Conservation (phyloP, 2,888 invertebrate species). For the Sminthurides aquaticus region DNA sequence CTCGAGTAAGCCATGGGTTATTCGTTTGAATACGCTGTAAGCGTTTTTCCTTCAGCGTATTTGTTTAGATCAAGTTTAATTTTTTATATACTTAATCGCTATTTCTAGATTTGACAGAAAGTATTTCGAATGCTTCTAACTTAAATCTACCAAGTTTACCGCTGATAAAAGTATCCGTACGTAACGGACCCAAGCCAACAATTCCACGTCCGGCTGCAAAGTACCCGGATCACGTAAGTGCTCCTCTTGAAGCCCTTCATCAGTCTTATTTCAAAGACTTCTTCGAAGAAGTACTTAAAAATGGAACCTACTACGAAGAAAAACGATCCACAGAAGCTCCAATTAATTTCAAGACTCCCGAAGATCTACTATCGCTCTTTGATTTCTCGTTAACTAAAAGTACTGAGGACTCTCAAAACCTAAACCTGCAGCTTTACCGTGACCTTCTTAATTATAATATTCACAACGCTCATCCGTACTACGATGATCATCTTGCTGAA, state of each 20-base stretch:
- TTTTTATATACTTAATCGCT: no score
- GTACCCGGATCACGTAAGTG: constrained; percentile 14
- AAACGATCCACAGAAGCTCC: background rate
- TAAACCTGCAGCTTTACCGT: background rate
- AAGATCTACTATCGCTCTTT: constrained; percentile 10
- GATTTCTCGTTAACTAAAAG: constrained; percentile 3
- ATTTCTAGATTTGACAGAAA: no score
- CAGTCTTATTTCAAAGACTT: constrained; percentile 5
- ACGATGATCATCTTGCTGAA: constrained; percentile 10
- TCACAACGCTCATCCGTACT: constrained; percentile 21
- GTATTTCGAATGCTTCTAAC: no score
- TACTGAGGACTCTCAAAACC: background rate
- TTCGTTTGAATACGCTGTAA: no score
- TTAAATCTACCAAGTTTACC: no score
- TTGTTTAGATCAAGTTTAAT: no score
- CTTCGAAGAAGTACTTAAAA: constrained; percentile 7
- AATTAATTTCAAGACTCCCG: constrained; percentile 8
- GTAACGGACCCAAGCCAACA: background rate
- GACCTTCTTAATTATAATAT: background rate
- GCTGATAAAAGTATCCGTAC: no score
- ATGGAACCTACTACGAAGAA: constrained; percentile 15
- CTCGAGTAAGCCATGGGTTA: no score
- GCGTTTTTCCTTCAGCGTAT: no score
- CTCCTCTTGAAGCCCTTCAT: constrained; percentile 17
- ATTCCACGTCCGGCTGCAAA: no score